These are phyloP conservation scores for Eupithecia tripunctaria DNA, from an alignment of 2,888 invertebrate genomes.

Conservation along the genomic window DNA sequence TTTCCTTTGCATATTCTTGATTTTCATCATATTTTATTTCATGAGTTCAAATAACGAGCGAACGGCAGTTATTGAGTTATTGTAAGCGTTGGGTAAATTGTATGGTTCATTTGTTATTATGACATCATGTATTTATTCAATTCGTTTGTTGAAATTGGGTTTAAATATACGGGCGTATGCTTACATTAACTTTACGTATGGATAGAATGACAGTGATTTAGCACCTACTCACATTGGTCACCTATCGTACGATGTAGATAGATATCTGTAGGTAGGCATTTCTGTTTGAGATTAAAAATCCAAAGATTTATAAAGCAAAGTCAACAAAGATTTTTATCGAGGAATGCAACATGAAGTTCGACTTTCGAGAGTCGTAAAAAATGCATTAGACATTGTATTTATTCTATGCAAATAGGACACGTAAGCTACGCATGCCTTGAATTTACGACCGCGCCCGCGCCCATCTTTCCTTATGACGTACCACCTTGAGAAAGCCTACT, in stretches of 20 bases:
- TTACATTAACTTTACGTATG: no score
- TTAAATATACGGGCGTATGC: background rate
- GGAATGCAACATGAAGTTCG: conserved; percentile 1
- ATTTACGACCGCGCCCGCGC: conserved; percentile 23
- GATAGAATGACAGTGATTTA: background rate
- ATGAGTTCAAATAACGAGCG: conserved; percentile 14
- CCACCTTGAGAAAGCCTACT: background rate
- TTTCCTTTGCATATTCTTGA: conserved; percentile 38
- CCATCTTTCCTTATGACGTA: conserved; percentile 2
- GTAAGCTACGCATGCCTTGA: conserved; percentile 22
- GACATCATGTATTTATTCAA: conserved; percentile 12
- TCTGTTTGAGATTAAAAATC: background rate
- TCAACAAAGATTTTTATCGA: background rate
- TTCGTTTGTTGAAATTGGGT: background rate
- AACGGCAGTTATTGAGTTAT: conserved; percentile 8
- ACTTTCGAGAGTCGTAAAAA: background rate
- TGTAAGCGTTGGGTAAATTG: conserved; percentile 5
- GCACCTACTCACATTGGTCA: background rate
- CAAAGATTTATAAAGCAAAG: background rate
- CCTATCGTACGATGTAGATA: no score
- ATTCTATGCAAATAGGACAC: conserved; percentile 32
- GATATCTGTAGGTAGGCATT: background rate
- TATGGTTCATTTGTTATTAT: conserved; percentile 14
- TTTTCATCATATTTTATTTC: conserved; percentile 28
- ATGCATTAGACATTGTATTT: conserved; percentile 13